Conservation (phyloP, 2,888 invertebrate genomes). For the Tinea trinotella region DNA sequence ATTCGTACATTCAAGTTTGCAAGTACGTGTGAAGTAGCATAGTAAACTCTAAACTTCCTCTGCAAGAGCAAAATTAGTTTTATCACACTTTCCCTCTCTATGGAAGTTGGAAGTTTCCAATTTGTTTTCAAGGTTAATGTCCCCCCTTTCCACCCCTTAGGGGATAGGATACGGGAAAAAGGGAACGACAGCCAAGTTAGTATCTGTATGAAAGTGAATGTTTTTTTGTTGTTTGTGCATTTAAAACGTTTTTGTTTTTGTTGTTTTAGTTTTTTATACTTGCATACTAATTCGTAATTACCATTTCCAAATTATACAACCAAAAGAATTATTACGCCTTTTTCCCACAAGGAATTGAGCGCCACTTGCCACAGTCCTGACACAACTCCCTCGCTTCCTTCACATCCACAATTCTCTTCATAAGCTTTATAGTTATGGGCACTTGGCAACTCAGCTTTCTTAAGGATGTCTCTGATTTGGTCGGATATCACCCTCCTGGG, state of each 20-base stretch:
- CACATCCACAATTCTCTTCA: too few relatives aligned
- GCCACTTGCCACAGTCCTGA: too few relatives aligned
- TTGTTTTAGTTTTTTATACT: too few relatives aligned
- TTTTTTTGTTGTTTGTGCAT: neutral
- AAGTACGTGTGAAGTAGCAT: neutral
- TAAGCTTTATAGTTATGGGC: too few relatives aligned
- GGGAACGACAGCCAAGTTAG: neutral
- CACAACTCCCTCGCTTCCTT: too few relatives aligned
- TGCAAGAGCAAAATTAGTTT: slow-evolving; percentile 21
- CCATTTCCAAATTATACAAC: too few relatives aligned
- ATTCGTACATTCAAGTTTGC: neutral
- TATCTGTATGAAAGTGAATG: neutral
- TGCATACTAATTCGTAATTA: too few relatives aligned
- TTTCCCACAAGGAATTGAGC: too few relatives aligned
- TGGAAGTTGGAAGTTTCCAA: slow-evolving; percentile 5
- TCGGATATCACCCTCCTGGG: too few relatives aligned
- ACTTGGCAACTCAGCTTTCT: too few relatives aligned
- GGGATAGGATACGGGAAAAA: neutral
- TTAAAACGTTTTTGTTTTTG: neutral
- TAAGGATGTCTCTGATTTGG: too few relatives aligned
- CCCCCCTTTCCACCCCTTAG: neutral
- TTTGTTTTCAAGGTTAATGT: slow-evolving; percentile 16
- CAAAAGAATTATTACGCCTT: too few relatives aligned
- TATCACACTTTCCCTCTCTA: slow-evolving; percentile 20
- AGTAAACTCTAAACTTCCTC: slow-evolving; percentile 5